These are phyloP conservation scores for Xestia xanthographa DNA, from an alignment of 2,888 invertebrate genomes.

Conservation along the genomic window DNA sequence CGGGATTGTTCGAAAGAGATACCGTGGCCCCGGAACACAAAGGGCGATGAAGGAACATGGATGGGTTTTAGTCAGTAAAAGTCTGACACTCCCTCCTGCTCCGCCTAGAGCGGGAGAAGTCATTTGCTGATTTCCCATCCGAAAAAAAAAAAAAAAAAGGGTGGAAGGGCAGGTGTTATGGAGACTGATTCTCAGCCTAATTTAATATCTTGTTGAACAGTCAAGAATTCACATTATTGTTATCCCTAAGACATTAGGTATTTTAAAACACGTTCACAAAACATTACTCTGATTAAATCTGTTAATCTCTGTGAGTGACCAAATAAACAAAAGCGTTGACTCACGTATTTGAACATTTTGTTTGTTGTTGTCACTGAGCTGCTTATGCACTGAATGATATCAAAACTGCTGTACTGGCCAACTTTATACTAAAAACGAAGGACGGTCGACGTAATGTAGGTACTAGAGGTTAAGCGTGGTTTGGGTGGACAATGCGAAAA, in stretches of 20 bases:
- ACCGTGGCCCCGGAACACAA: too few species aligned
- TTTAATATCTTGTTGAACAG: not conserved
- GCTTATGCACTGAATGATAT: conserved; percentile 65
- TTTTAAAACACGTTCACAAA: not conserved
- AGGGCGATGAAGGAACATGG: too few species aligned
- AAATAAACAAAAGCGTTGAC: conserved; percentile 41
- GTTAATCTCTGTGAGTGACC: conserved; percentile 3
- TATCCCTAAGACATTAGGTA: not conserved
- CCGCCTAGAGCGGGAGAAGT: too few species aligned
- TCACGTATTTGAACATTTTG: conserved; percentile 78
- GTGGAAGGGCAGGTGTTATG: not conserved
- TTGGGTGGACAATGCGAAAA: conserved; percentile 29
- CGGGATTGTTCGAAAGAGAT: too few species aligned
- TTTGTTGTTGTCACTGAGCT: conserved; percentile 57
- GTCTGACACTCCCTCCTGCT: too few species aligned
- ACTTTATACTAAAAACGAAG: conserved; percentile 57
- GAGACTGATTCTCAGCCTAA: not conserved
- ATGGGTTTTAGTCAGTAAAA: too few species aligned
- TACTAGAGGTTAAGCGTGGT: conserved; percentile 34
- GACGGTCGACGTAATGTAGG: conserved; percentile 38
- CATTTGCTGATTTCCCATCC: too few species aligned
- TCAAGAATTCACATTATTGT: not conserved
- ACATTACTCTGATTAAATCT: conserved; percentile 23
- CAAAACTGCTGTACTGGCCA: conserved; percentile 31
- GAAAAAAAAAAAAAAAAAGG: not conserved